Conservation (phyloP, 2,113 vertebrate genomes). For the Sminthopsis crassicaudata region DNA sequence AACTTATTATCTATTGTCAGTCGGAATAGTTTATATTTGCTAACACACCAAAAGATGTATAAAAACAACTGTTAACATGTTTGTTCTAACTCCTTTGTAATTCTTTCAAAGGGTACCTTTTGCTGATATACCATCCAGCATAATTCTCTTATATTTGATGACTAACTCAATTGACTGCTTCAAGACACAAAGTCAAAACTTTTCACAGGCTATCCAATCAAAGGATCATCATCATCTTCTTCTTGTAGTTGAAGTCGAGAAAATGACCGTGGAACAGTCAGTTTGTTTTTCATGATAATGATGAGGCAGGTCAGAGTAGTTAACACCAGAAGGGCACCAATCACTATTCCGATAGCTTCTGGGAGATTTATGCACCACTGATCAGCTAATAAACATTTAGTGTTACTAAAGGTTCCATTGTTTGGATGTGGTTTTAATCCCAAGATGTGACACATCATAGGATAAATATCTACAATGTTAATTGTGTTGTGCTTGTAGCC, state of each 20-base stretch:
- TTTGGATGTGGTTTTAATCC: conserved; percentile 87
- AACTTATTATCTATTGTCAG: neutral
- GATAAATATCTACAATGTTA: conserved; percentile 93
- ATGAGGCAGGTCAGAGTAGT: conserved; percentile 87
- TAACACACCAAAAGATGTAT: conserved; percentile 34
- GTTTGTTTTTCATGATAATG: conserved; percentile 81
- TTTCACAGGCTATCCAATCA: conserved; percentile 81
- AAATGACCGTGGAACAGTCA: conserved; percentile 77
- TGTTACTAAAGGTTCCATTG: conserved; percentile 89
- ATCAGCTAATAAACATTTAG: conserved; percentile 87
- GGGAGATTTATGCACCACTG: conserved; percentile 87
- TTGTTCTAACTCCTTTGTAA: conserved; percentile 33
- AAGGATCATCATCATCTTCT: conserved; percentile 88
- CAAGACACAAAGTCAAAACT: neutral
- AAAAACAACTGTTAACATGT: conserved; percentile 29
- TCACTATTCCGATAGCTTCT: conserved; percentile 87
- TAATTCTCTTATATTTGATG: conserved; percentile 42
- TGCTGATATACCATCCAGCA: conserved; percentile 51
- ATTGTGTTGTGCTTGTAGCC: conserved; percentile 82
- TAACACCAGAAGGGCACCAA: conserved; percentile 88
- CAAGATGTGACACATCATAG: conserved; percentile 95
- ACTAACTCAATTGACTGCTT: neutral
- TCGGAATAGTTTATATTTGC: conserved; percentile 31
- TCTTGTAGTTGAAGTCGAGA: conserved; percentile 89
- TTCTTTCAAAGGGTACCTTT: conserved; percentile 65